These are phyloP conservation scores for Notodonta dromedarius DNA, from an alignment of 2,888 invertebrate species.

Conservation along the genomic window DNA sequence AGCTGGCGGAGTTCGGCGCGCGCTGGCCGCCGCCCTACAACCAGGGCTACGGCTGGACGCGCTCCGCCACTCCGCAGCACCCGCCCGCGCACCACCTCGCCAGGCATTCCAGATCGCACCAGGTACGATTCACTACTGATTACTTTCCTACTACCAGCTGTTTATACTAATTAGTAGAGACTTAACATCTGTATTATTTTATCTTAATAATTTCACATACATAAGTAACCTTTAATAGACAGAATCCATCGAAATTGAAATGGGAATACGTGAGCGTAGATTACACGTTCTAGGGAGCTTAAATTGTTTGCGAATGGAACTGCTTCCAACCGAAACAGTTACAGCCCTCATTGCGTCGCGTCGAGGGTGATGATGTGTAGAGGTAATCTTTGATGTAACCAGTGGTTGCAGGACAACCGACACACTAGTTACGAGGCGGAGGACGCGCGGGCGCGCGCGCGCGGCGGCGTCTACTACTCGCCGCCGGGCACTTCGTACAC, in stretches of 20 bases:
- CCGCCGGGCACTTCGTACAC: conserved; percentile 95
- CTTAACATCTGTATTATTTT: too few relatives aligned
- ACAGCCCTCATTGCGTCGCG: too few relatives aligned
- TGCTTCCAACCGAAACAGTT: too few relatives aligned
- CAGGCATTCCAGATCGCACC: conserved; percentile 80
- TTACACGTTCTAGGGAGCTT: too few relatives aligned
- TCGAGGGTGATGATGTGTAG: neutral
- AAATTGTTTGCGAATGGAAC: too few relatives aligned
- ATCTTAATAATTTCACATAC: too few relatives aligned
- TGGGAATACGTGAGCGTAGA: too few relatives aligned
- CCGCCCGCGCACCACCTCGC: conserved; percentile 80
- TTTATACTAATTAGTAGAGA: too few relatives aligned
- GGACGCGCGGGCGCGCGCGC: conserved; percentile 80
- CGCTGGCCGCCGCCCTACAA: conserved; percentile 84
- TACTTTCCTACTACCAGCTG: conserved; percentile 7
- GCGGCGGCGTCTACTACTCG: conserved; percentile 92
- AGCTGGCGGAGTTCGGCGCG: conserved; percentile 81
- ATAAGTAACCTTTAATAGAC: too few relatives aligned
- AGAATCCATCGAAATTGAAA: too few relatives aligned
- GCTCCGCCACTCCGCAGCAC: conserved; percentile 81
- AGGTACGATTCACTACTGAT: conserved; percentile 49
- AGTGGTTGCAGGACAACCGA: conserved; percentile 79
- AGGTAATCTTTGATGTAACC: conserved; percentile 45
- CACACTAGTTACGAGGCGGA: conserved; percentile 80
- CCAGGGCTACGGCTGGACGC: conserved; percentile 83